Percentiles rank a stretch among this genome's conserved stretches.
phyloP scores from a whole-genome alignment of 2,888 invertebrate genomes.

The Caenorhabditis drosophilae region DNA sequence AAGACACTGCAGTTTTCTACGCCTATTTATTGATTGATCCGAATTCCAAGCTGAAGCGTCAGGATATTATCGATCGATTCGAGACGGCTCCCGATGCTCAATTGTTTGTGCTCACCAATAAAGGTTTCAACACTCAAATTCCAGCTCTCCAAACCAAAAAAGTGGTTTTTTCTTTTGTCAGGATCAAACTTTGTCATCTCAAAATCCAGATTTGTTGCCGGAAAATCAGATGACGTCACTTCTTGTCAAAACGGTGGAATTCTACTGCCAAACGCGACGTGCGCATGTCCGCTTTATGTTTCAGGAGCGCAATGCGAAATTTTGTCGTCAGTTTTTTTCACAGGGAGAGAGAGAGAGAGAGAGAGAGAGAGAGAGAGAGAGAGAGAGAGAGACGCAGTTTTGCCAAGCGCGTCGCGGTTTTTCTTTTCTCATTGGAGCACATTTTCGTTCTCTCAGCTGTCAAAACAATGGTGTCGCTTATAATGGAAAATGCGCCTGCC shows the following conservation, averaged over 20 bases:
- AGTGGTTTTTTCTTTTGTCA: too few relatives aligned
- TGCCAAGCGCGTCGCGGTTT: too few relatives aligned
- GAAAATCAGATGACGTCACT: constrained; percentile 21
- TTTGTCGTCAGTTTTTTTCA: too few relatives aligned
- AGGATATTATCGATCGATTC: constrained; percentile 29
- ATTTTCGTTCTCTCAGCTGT: constrained; percentile 12
- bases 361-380: too few relatives aligned
- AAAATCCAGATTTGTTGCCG: too few relatives aligned
- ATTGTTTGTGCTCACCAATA: constrained; percentile 23
- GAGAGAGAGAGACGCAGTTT: too few relatives aligned
- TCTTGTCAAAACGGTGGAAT: constrained; percentile 35
- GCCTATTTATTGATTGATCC: constrained; percentile 12
- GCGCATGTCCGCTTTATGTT: constrained; percentile 31
- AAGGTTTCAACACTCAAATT: too few relatives aligned
- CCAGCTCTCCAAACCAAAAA: too few relatives aligned
- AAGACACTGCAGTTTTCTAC: constrained; percentile 25
- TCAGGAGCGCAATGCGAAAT: constrained; percentile 32
- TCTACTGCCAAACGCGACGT: constrained; percentile 41
- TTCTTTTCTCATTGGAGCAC: too few relatives aligned
- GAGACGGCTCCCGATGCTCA: constrained; percentile 21
- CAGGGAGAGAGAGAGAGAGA: too few relatives aligned
- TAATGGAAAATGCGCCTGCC: constrained; percentile 35
- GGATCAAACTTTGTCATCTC: too few relatives aligned
- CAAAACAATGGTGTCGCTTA: constrained; percentile 33
- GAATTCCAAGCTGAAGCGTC: constrained; percentile 13